Evolutionary conservation across 2,797 vertebrate species (phyloP).

Genomic region (Novumbra hubbsi): DNA sequence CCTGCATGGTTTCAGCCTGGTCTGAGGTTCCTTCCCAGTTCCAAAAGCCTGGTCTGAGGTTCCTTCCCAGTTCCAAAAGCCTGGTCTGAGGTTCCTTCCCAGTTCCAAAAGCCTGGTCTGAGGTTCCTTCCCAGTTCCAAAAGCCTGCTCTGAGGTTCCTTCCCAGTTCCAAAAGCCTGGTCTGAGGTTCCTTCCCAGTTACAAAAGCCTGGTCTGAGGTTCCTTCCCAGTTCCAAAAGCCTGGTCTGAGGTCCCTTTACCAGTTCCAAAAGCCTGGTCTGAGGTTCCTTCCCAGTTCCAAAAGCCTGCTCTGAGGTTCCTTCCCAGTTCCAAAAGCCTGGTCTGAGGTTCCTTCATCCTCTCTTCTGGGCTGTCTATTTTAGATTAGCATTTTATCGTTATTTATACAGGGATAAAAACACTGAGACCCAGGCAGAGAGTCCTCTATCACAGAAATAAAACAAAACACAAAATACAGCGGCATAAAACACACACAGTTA

Average conservation of each 20-base stretch:
- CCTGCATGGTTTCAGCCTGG: background rate
- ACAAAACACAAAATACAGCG: too few relatives aligned
- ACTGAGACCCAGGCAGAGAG: too few relatives aligned
- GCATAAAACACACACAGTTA: too few relatives aligned
- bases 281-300: background rate
- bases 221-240: background rate
- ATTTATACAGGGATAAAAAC: too few relatives aligned
- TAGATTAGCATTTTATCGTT: too few relatives aligned
- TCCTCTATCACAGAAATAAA: too few relatives aligned
- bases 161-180: background rate
- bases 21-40: background rate
- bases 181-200: too few relatives aligned
- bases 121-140: too few relatives aligned
- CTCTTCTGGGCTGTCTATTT: too few relatives aligned
- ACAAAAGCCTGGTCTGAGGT: background rate
- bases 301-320: background rate
- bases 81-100: background rate
- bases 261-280: background rate
- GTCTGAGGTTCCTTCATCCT: too few relatives aligned
- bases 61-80: background rate
- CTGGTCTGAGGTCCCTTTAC: background rate
- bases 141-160: background rate
- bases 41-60: background rate
- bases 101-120: background rate
- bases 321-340: background rate